A percentile compares a stretch with the other conserved stretches of the same genome.
Evolutionary conservation across 1,140 invertebrate genomes (phyloP).

Genomic region (Conus betulinus): DNA sequence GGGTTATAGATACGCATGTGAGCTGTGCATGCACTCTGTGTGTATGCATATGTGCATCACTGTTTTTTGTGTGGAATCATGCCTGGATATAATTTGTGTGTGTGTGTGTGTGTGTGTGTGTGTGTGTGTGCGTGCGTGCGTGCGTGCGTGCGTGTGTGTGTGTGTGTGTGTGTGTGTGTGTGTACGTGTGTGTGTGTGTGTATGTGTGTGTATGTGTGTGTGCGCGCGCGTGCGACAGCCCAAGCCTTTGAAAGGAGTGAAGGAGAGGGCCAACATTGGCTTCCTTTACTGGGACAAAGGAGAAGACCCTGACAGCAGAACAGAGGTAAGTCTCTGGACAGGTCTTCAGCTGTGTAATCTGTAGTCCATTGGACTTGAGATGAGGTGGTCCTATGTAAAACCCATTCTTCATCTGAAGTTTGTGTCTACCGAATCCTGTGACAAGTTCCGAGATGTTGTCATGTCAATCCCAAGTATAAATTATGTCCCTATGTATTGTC

Average conservation of each 20-base stretch:
- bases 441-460: too few relatives aligned
- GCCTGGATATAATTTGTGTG: background rate
- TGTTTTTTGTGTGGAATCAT: background rate
- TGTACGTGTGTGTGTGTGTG: background rate
- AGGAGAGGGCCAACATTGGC: conserved; percentile 84
- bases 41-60: background rate
- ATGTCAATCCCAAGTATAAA: too few relatives aligned
- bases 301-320: conserved; percentile 56
- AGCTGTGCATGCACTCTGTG: background rate
- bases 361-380: background rate
- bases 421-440: too few relatives aligned
- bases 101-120: background rate
- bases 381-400: background rate
- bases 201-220: background rate
- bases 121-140: too few relatives aligned
- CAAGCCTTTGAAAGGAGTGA: conserved; percentile 84
- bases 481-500: too few relatives aligned
- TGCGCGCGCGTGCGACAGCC: conserved; percentile 78
- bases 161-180: background rate
- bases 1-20: background rate
- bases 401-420: too few relatives aligned
- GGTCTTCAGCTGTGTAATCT: background rate
- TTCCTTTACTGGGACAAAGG: conserved; percentile 68
- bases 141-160: too few relatives aligned
- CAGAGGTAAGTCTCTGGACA: conserved; percentile 27